A percentile compares a stretch with the other conserved stretches of the same genome.
These are phyloP conservation scores for Harpagifer antarcticus DNA, from an alignment of 2,797 vertebrate genomes.

Conservation along the genomic window DNA sequence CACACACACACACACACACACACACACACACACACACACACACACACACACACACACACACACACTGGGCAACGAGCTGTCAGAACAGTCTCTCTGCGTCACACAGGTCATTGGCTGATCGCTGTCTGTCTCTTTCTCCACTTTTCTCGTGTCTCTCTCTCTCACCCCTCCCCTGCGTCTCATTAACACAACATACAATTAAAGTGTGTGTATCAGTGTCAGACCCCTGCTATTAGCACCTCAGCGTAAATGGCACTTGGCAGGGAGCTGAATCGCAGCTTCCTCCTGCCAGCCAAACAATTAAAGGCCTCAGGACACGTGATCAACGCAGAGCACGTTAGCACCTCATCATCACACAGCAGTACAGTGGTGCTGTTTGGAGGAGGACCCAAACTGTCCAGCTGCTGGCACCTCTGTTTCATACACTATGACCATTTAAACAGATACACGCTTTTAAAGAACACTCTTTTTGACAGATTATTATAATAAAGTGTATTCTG, in stretches of 20 bases:
- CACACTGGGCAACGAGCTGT: conserved; percentile 61
- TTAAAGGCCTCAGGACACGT: conserved; percentile 55
- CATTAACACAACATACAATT: conserved; percentile 80
- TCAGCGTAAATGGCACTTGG: conserved; percentile 73
- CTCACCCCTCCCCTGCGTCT: conserved; percentile 45
- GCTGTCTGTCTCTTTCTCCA: conserved; percentile 56
- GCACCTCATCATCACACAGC: conserved; percentile 52
- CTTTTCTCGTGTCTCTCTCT: neutral
- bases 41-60: conserved; percentile 26
- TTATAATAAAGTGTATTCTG: no score
- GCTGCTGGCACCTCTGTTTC: conserved; percentile 21
- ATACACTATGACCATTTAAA: neutral
- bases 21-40: conserved; percentile 23
- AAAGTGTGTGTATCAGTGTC: conserved; percentile 72
- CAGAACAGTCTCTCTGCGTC: conserved; percentile 68
- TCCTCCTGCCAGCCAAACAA: conserved; percentile 71
- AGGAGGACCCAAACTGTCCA: conserved; percentile 9
- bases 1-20: neutral
- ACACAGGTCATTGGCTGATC: conserved; percentile 76
- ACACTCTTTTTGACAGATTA: no score
- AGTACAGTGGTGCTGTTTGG: conserved; percentile 12
- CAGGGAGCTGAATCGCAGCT: conserved; percentile 60
- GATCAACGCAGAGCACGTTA: conserved; percentile 53
- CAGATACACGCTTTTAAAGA: neutral
- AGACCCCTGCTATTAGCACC: conserved; percentile 70